These are phyloP conservation scores for Proisotoma minuta DNA, from an alignment of 2,888 invertebrate genomes.

Conservation along the genomic window DNA sequence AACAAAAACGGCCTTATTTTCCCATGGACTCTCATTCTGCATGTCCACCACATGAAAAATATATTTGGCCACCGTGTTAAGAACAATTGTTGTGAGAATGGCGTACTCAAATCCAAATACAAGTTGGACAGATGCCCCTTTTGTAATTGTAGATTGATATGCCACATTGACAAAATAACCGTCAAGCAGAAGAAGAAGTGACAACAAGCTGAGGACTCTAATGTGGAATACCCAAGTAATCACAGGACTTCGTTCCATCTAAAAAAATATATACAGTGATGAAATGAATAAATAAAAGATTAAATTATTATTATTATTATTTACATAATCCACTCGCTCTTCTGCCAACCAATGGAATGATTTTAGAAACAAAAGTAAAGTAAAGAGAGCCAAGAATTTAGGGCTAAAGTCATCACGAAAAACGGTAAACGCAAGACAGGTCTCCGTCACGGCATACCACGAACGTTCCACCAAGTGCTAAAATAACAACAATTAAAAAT, in stretches of 20 bases:
- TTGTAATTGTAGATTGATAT: conserved; percentile 83
- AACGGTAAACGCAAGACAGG: conserved; percentile 97
- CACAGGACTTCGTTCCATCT: conserved; percentile 99
- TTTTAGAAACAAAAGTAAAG: conserved; percentile 90
- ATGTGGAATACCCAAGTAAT: conserved; percentile 93
- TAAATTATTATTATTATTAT: conserved; percentile 49
- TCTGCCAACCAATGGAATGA: conserved; percentile 99
- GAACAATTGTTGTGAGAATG: conserved; percentile 84
- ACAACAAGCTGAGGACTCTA: conserved; percentile 73
- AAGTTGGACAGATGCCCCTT: conserved; percentile 94
- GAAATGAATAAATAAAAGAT: background rate
- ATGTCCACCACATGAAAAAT: conserved; percentile 80
- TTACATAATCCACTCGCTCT: conserved; percentile 97
- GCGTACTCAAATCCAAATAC: conserved; percentile 99
- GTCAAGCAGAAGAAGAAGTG: conserved; percentile 76
- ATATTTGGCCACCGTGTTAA: conserved; percentile 90
- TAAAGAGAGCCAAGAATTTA: conserved; percentile 95
- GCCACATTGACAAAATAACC: conserved; percentile 76
- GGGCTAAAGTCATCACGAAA: conserved; percentile 98
- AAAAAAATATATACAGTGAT: conserved; percentile 47
- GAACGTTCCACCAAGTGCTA: conserved; percentile 95
- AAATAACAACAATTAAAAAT: conserved; percentile 50
- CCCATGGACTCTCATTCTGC: conserved; percentile 94
- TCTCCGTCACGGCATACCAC: conserved; percentile 99
- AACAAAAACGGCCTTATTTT: conserved; percentile 95